Evolutionary conservation across 2,888 invertebrate genomes (phyloP).

Genomic region (Tetrapedia diversipes): DNA sequence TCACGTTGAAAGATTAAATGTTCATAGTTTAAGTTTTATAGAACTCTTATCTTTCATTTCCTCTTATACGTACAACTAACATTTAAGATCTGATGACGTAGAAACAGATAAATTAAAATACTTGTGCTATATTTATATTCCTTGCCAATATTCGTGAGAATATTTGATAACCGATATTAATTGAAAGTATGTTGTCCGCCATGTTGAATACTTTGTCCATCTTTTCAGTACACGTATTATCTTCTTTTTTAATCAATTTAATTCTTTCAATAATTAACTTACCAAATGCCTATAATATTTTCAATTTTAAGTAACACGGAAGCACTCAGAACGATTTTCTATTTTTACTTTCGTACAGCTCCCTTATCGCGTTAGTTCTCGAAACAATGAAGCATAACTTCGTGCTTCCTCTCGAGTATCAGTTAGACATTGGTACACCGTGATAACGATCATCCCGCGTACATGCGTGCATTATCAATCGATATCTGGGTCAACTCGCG

Average conservation of each 20-base stretch:
- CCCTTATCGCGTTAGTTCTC: not conserved
- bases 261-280: not conserved
- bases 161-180: too few species aligned
- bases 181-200: too few species aligned
- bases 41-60: too few species aligned
- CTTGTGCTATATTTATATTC: not conserved
- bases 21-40: not conserved
- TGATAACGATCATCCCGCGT: constrained; percentile 31
- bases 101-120: too few species aligned
- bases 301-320: not conserved
- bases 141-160: not conserved
- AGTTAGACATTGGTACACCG: not conserved
- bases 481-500: constrained; percentile 21
- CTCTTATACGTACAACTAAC: too few species aligned
- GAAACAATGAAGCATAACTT: constrained; percentile 11
- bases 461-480: constrained; percentile 46
- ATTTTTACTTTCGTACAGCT: not conserved
- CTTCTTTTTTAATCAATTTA: too few species aligned
- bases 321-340: not conserved
- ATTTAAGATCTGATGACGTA: too few species aligned
- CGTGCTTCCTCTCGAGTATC: not conserved
- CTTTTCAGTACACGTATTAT: too few species aligned
- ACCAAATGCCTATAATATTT: not conserved
- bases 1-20: not conserved
- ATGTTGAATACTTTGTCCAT: too few species aligned